Base-by-base conservation (phyloP, 1,140 invertebrate genomes). In the Aphaenogaster rudis region DNA sequence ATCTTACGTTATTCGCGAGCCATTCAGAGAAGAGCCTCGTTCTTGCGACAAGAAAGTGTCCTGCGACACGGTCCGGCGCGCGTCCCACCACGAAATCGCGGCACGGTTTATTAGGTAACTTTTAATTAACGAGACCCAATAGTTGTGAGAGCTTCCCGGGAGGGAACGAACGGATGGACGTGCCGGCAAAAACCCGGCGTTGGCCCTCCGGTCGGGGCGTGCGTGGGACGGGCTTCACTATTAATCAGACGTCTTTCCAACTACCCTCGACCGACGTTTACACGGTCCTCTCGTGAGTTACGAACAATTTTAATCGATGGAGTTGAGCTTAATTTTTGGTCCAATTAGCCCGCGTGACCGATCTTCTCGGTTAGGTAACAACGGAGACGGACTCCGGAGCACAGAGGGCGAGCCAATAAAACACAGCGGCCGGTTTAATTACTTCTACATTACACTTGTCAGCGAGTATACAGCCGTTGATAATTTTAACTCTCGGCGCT, bases 211-310 rank as follows among this genome's bases (percentile, higher is more conserved):
- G n/a, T 13, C 45, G 69, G 52, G 66, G 78, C 54, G 61, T 67
- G 86, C 63, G 76, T 88, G 76, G 74, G 54, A 85, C 85, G 88
- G 85, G 88, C 86, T 88, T 91, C 90, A 67, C 88, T 88, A 91
- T 90, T 91, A 91, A 91, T 90, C 88, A 91, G 86, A 76, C 76
- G 77, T 91, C 87, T 88, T 89, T 88, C 71, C 72, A 81, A 71
- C 72, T 87, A 90, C 85, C 72, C 66, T 45, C 39, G 50, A 39
- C 36, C 78, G 85, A 90, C 88, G 79, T 82, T 87, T 71, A 86
- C 87, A 82, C 66, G 88, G 54, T 90, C 86, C 71, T 87, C 79
- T 61, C 13, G 50, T 80, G 48, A 79, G 66, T 85, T 66, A 52
- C 78, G 79, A 86, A 88, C 79, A 90, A 90, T 90, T 90, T 88